A percentile compares a stretch with the other conserved stretches of the same genome.
phyloP scores from a whole-genome alignment of 2,888 invertebrate genomes.

The Cylloceria caligata region DNA sequence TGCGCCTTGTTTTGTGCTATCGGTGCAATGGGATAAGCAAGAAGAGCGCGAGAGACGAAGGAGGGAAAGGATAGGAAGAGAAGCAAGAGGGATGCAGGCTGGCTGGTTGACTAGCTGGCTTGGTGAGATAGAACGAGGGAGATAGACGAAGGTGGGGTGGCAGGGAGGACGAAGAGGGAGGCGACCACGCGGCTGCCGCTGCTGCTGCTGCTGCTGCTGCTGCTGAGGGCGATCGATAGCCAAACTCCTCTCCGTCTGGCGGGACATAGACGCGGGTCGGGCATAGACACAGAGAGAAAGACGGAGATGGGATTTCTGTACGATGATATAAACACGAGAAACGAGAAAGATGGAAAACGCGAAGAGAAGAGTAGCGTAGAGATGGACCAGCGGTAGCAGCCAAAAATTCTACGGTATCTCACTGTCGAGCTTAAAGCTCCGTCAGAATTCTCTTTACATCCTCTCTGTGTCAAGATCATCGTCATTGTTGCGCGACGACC shows the following conservation, averaged over 20 bases:
- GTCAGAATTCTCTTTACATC: conserved; percentile 27
- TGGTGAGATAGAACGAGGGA: conserved; percentile 69
- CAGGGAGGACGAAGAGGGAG: conserved; percentile 72
- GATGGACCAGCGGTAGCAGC: conserved; percentile 12
- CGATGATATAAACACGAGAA: conserved; percentile 47
- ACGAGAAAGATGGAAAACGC: conserved; percentile 26
- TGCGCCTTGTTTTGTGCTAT: conserved; percentile 70
- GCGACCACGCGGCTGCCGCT: conserved; percentile 78
- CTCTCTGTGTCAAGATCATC: conserved; percentile 47
- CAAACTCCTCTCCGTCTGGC: conserved; percentile 82
- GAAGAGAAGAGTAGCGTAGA: conserved; percentile 30
- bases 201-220: conserved; percentile 69
- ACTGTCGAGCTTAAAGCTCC: conserved; percentile 32
- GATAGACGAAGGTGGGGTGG: conserved; percentile 73
- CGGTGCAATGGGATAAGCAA: conserved; percentile 70
- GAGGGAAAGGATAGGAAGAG: conserved; percentile 50
- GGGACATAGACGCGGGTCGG: conserved; percentile 72
- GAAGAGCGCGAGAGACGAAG: conserved; percentile 49
- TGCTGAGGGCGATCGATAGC: conserved; percentile 81
- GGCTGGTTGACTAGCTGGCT: conserved; percentile 52
- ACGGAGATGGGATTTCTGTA: conserved; percentile 33
- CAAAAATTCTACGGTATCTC: conserved; percentile 38
- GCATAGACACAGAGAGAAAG: conserved; percentile 55
- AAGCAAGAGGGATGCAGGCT: conserved; percentile 65
- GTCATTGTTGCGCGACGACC: conserved; percentile 28